phyloP scores from a whole-genome alignment of 2,888 invertebrate genomes.

The Eupeodes latifasciatus region DNA sequence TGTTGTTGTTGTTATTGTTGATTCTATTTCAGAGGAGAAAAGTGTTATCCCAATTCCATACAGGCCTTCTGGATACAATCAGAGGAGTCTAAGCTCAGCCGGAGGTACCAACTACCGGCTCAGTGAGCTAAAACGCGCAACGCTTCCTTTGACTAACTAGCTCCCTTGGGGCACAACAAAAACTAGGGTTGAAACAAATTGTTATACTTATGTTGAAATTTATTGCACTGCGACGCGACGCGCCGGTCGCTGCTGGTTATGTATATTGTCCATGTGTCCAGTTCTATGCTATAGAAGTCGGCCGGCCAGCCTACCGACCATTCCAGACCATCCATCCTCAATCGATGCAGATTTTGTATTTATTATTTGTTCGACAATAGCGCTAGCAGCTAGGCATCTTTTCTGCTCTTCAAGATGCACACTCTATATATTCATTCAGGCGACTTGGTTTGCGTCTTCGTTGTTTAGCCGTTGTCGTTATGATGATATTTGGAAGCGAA shows the following conservation, averaged over 20 bases:
- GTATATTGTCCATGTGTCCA: slow-evolving; percentile 16
- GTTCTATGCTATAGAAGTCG: background rate
- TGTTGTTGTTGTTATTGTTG: background rate
- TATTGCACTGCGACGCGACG: slow-evolving; percentile 58
- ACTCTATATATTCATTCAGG: background rate
- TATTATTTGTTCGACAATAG: slow-evolving; percentile 64
- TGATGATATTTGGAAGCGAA: slow-evolving; percentile 58
- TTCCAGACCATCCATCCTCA: slow-evolving; percentile 50
- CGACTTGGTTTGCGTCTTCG: background rate
- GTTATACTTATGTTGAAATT: slow-evolving; percentile 75
- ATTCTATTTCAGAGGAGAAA: slow-evolving; percentile 2
- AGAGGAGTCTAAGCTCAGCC: slow-evolving; percentile 13
- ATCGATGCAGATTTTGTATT: slow-evolving; percentile 69
- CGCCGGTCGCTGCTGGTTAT: slow-evolving; percentile 31
- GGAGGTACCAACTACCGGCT: slow-evolving; percentile 36
- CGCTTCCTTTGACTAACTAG: slow-evolving; percentile 76
- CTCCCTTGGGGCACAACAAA: slow-evolving; percentile 57
- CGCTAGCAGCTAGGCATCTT: slow-evolving; percentile 1
- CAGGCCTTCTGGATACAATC: slow-evolving; percentile 21
- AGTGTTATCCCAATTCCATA: slow-evolving; percentile 44
- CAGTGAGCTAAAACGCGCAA: slow-evolving; percentile 50
- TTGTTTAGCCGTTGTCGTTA: background rate
- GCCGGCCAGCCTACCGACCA: background rate
- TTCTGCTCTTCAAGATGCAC: slow-evolving; percentile 31
- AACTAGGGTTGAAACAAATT: slow-evolving; percentile 70